Evolutionary conservation across 1,140 invertebrate species (phyloP), one percentile per base, ranked within the genome.

Genomic region (Orussus abietinus): DNA sequence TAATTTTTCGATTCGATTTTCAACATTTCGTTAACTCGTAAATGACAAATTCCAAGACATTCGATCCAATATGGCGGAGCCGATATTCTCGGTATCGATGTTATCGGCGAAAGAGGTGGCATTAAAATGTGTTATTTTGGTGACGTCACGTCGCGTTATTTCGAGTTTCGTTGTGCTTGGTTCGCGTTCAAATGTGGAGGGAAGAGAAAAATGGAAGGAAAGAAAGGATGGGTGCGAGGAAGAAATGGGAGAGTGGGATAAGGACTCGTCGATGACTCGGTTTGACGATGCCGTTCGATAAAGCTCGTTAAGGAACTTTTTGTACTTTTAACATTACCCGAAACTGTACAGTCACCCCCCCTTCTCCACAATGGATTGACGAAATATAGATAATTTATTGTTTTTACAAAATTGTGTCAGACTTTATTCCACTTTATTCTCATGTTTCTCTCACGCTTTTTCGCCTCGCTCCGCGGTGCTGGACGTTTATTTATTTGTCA

Each of bases 351-450:
- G 66, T 66, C 55, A n/a, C n/a, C n/a, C n/a, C n/a, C n/a, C n/a
- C n/a, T n/a, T n/a, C n/a, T n/a, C n/a, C n/a, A n/a, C n/a, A n/a
- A n/a, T 59, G 51, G 56, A 57, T 54, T 59, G 49, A 59, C 68
- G 45, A 69, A 69, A 69, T 71, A 71, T 63, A 69, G 51, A 69
- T 62, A 57, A 67, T 59, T 64, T 57, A 62, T 71, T 69, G 58
- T 70, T 70, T 68, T 64, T 64, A 62, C 51, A 47, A 48, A 55
- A 57, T 57, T 67, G 57, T 66, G 53, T 64, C 60, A 55, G 50
- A 45, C 20, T 52, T 62, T 64, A 55, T 64, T 62, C 69, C 64
- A 55, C 45, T 45, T 38, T 39, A 26, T 21, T 45, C 25, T 41
- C 25, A 34, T 51, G 47, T 51, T 34, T 47, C 38, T 47, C 47